A percentile compares a stretch with the other conserved stretches of the same genome.
These are phyloP conservation scores for human DNA, from an alignment of 2,113 vertebrate species.

Conservation along the genomic window DNA sequence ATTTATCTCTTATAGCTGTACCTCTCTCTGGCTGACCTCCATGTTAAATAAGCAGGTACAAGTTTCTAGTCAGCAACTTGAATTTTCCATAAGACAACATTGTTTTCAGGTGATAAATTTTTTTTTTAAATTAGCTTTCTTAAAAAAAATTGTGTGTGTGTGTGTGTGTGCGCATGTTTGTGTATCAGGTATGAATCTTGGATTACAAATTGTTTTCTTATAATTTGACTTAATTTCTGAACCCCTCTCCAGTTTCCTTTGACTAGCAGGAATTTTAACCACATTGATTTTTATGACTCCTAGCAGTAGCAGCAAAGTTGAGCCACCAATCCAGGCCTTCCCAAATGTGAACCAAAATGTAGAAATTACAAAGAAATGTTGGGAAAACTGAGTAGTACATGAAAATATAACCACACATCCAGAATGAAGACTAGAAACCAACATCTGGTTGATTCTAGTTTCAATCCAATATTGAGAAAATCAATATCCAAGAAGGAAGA, in stretches of 20 bases:
- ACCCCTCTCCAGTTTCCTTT: not conserved
- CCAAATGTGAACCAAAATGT: not conserved
- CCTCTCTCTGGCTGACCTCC: not conserved
- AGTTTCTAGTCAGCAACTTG: not conserved
- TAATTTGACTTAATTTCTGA: not conserved
- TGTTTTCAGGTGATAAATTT: not conserved
- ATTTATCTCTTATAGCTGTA: not conserved
- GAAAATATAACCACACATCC: not conserved
- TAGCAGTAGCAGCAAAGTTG: not conserved
- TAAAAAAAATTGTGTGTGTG: not conserved
- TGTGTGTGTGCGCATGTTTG: rapidly evolving
- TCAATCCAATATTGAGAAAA: not conserved
- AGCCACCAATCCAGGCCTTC: not conserved
- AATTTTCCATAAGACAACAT: not conserved
- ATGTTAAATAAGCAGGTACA: not conserved
- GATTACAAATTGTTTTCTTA: not conserved
- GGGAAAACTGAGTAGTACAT: not conserved
- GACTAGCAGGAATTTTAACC: not conserved
- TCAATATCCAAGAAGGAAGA: not conserved
- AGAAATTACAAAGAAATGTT: not conserved
- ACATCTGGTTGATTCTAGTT: no score
- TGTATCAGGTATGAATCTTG: not conserved
- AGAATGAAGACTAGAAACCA: not conserved
- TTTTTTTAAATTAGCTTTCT: not conserved
- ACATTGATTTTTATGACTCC: not conserved